Conservation (phyloP, 2,797 vertebrate genomes). For the Falco biarmicus region DNA sequence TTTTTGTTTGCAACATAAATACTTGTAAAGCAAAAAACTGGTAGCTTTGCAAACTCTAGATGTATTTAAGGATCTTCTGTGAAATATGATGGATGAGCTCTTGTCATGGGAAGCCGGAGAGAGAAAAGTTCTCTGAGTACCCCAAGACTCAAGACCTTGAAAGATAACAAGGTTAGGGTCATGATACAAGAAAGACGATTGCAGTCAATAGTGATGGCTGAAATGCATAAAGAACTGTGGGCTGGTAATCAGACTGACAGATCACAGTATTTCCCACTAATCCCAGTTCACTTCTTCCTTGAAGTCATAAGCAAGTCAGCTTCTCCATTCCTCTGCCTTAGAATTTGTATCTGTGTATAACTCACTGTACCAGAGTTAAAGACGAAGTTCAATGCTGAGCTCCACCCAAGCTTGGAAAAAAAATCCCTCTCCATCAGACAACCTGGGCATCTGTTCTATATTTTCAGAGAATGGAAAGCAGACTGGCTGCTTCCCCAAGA, state of each 20-base stretch:
- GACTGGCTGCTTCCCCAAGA: neutral
- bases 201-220: neutral
- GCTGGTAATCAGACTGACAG: slow-evolving; percentile 39
- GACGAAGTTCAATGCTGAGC: neutral
- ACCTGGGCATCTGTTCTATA: neutral
- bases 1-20: slow-evolving; percentile 72
- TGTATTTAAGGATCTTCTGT: slow-evolving; percentile 64
- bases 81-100: slow-evolving; percentile 64
- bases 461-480: neutral
- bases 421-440: neutral
- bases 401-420: neutral
- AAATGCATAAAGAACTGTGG: slow-evolving; percentile 1
- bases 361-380: neutral
- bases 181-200: neutral
- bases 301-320: slow-evolving; percentile 38
- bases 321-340: neutral
- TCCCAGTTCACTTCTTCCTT: slow-evolving; percentile 28
- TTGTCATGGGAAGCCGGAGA: slow-evolving; percentile 43
- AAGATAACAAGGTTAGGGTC: slow-evolving; percentile 11
- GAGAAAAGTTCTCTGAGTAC: slow-evolving; percentile 28
- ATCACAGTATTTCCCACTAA: slow-evolving; percentile 12
- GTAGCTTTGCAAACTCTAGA: slow-evolving; percentile 58
- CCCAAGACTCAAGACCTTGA: slow-evolving; percentile 20
- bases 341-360: neutral
- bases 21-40: slow-evolving; percentile 57